These are phyloP conservation scores for Spodoptera frugiperda DNA, from an alignment of 1,140 invertebrate genomes.

Conservation along the genomic window DNA sequence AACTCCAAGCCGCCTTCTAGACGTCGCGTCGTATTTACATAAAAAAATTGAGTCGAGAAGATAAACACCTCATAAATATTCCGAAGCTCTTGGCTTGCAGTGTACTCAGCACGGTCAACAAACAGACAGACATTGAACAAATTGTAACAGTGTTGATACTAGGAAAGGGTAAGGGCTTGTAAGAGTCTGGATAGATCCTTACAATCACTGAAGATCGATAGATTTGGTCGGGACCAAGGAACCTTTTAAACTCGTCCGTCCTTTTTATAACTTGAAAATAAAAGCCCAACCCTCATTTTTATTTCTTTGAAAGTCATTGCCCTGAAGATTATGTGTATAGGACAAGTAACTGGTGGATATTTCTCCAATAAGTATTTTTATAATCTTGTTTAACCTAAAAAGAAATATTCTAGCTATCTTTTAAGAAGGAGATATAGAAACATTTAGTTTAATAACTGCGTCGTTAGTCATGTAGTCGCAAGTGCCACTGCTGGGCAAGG, in stretches of 20 bases:
- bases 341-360: too few species aligned
- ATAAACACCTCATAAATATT: constrained; percentile 37
- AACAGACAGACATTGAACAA: not conserved
- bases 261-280: constrained; percentile 32
- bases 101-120: constrained; percentile 16
- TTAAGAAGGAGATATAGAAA: too few species aligned
- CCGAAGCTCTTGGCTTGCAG: constrained; percentile 10
- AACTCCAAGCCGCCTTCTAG: not conserved
- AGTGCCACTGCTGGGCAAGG: too few species aligned
- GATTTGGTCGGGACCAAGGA: constrained; percentile 23
- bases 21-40: not conserved
- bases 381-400: too few species aligned
- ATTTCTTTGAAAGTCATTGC: not conserved
- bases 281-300: not conserved
- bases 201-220: constrained; percentile 9
- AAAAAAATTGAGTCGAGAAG: constrained; percentile 10
- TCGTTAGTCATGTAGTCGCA: too few species aligned
- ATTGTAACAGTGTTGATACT: constrained; percentile 21
- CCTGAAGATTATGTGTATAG: not conserved
- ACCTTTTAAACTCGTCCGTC: constrained; percentile 19
- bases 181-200: constrained; percentile 26
- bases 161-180: not conserved
- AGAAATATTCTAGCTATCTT: too few species aligned
- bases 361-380: too few species aligned
- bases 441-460: too few species aligned